A percentile compares a stretch with the other conserved stretches of the same genome.
phyloP scores from a whole-genome alignment of 2,113 vertebrate species.

The Myxocyprinus asiaticus region DNA sequence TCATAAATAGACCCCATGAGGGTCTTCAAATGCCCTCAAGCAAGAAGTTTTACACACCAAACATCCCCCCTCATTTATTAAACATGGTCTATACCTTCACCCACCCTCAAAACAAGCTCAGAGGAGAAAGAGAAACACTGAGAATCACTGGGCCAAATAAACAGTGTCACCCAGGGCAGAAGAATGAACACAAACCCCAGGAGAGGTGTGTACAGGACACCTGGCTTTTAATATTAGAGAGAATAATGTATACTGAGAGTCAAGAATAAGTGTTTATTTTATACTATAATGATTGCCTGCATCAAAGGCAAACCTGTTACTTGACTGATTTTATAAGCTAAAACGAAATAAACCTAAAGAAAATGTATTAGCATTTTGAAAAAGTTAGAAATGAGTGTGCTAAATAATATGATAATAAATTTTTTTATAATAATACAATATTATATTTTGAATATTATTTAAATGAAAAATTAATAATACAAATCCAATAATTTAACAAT shows the following conservation, averaged over 20 bases:
- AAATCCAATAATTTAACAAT: too few species aligned
- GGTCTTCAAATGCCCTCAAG: slow-evolving; percentile 5
- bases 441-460: too few species aligned
- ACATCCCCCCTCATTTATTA: slow-evolving; percentile 61
- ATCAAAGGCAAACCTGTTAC: too few species aligned
- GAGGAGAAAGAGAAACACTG: background rate
- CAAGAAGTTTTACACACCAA: slow-evolving; percentile 24
- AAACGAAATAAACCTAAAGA: too few species aligned
- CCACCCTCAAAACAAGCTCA: slow-evolving; percentile 4
- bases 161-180: background rate
- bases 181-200: background rate
- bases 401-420: too few species aligned
- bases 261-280: background rate
- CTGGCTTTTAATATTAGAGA: background rate
- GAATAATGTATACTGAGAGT: background rate
- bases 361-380: too few species aligned
- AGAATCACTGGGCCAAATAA: slow-evolving; percentile 2
- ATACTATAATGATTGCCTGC: too few species aligned
- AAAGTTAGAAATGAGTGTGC: too few species aligned
- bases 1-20: slow-evolving; percentile 64
- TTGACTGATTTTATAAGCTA: too few species aligned
- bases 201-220: background rate
- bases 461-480: too few species aligned
- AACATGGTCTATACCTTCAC: slow-evolving; percentile 44
- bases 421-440: too few species aligned